Evolutionary conservation across 1,140 invertebrate genomes (phyloP).

Genomic region (Eupristina koningsbergeri): DNA sequence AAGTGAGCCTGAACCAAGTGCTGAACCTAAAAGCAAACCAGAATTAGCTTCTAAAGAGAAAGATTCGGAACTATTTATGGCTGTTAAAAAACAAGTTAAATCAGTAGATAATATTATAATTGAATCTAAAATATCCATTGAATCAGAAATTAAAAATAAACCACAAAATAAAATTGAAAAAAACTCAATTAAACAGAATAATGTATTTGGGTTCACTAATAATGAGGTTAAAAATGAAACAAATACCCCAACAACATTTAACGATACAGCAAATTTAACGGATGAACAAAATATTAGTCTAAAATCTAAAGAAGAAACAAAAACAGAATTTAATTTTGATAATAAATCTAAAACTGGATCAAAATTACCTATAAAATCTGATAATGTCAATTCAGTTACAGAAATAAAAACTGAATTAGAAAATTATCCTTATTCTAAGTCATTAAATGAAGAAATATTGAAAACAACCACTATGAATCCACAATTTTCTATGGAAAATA

Average conservation of each 20-base stretch:
- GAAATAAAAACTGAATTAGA: background rate
- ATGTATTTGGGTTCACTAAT: constrained; percentile 55
- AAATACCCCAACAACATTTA: constrained; percentile 14
- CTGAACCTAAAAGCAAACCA: constrained; percentile 54
- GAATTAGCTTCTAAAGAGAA: constrained; percentile 51
- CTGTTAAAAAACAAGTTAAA: constrained; percentile 47
- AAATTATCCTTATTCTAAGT: no score
- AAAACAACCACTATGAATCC: constrained; percentile 57
- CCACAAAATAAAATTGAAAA: background rate
- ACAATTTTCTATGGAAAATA: constrained; percentile 46
- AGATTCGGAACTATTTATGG: constrained; percentile 54
- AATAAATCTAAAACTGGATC: constrained; percentile 18
- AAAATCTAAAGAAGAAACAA: constrained; percentile 50
- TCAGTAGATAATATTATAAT: constrained; percentile 55
- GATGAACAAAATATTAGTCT: background rate
- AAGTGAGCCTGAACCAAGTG: constrained; percentile 55
- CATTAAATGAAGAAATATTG: constrained; percentile 36
- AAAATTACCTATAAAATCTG: constrained; percentile 41
- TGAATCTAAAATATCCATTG: constrained; percentile 49
- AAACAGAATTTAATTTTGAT: constrained; percentile 50
- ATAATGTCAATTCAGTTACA: background rate
- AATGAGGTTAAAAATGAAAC: constrained; percentile 54
- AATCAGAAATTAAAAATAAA: background rate
- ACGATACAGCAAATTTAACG: background rate
- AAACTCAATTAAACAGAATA: constrained; percentile 38